These are phyloP conservation scores for Cosmopolites sordidus DNA, from an alignment of 2,888 invertebrate species.

Conservation along the genomic window DNA sequence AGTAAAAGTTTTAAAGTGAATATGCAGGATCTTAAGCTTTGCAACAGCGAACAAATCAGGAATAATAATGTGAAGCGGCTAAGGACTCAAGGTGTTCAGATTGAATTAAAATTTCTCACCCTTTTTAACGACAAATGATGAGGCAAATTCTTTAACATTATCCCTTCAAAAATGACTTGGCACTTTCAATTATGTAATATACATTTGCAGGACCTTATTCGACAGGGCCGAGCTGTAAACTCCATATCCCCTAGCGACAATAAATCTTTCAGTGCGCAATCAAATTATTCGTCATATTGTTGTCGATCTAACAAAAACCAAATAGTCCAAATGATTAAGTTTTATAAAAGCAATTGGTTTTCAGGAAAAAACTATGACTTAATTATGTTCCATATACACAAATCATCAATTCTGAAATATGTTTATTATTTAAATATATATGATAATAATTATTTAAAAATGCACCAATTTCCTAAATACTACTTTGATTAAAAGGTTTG, in stretches of 20 bases:
- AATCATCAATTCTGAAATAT: no score
- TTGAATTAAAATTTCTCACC: conserved; percentile 38
- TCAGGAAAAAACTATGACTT: no score
- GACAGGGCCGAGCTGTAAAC: conserved; percentile 30
- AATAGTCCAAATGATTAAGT: conserved; percentile 45
- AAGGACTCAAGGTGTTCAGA: conserved; percentile 35
- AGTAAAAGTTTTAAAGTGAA: background rate
- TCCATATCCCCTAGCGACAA: conserved; percentile 33
- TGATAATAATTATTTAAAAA: no score
- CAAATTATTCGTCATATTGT: conserved; percentile 47
- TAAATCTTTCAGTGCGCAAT: conserved; percentile 46
- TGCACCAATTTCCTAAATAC: no score
- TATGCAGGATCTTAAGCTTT: background rate
- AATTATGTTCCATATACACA: no score
- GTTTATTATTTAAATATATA: no score
- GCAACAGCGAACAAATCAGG: background rate
- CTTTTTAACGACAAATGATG: conserved; percentile 35
- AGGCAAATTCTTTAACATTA: conserved; percentile 32
- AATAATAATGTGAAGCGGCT: conserved; percentile 24
- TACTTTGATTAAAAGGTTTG: no score
- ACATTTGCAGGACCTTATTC: conserved; percentile 41
- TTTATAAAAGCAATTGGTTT: conserved; percentile 36
- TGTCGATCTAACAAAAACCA: conserved; percentile 39
- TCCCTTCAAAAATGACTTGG: conserved; percentile 46
- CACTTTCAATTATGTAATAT: conserved; percentile 45